A percentile compares a stretch with the other conserved stretches of the same genome.
phyloP scores from a whole-genome alignment of 1,140 invertebrate genomes.

The Hypothenemus hampei region DNA sequence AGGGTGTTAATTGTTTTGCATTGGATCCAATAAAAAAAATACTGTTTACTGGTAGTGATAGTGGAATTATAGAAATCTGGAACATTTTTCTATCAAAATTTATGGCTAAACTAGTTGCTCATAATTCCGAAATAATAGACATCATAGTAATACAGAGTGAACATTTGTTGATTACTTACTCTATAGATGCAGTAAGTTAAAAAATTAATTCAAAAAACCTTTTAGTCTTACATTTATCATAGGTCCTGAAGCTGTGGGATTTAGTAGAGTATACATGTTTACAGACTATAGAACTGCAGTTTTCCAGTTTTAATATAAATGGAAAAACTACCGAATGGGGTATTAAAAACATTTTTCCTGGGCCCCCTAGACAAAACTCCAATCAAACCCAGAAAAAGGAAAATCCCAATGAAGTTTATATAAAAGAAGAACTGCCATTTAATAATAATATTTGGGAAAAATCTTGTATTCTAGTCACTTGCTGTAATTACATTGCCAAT shows the following conservation, averaged over 20 bases:
- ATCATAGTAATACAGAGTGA: conserved; percentile 45
- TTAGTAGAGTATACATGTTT: conserved; percentile 49
- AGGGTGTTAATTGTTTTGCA: conserved; percentile 52
- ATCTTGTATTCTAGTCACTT: conserved; percentile 43
- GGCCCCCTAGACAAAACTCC: conserved; percentile 39
- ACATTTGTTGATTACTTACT: conserved; percentile 47
- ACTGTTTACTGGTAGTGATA: conserved; percentile 49
- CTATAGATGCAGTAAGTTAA: conserved; percentile 48
- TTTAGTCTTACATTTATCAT: no score
- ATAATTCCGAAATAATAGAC: conserved; percentile 46
- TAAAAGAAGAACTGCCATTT: no score
- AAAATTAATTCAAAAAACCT: no score
- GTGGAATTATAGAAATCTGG: conserved; percentile 49
- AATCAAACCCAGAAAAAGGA: background rate
- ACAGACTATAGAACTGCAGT: conserved; percentile 50
- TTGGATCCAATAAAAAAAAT: conserved; percentile 44
- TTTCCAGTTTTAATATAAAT: conserved; percentile 49
- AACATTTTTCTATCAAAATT: conserved; percentile 45
- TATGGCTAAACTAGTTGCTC: conserved; percentile 36
- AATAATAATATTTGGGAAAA: conserved; percentile 43
- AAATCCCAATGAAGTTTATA: conserved; percentile 3
- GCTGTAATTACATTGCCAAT: conserved; percentile 45
- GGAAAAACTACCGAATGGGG: conserved; percentile 53
- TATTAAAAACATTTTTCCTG: conserved; percentile 48
- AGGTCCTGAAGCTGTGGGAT: conserved; percentile 53